A percentile compares a stretch with the other conserved stretches of the same genome.
Evolutionary conservation across 2,113 vertebrate genomes (phyloP).

Genomic region (Tragelaphus buxtoni): DNA sequence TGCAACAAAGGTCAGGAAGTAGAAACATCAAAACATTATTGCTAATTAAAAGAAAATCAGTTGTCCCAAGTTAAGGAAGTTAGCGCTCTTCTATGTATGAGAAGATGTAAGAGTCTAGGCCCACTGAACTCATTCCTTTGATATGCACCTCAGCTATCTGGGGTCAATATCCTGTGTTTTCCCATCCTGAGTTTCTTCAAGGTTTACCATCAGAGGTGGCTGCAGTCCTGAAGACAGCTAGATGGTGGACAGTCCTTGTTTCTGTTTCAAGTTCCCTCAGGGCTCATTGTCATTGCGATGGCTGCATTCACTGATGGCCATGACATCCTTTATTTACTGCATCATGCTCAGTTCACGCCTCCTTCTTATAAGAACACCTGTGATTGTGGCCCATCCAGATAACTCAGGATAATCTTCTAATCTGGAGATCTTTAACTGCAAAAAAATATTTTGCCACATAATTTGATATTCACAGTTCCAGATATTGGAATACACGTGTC

Average conservation of each 20-base stretch:
- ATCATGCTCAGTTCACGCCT: neutral
- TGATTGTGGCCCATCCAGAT: neutral
- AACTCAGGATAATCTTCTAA: neutral
- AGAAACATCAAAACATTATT: neutral
- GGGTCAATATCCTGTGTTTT: neutral
- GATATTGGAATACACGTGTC: neutral
- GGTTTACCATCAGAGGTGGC: neutral
- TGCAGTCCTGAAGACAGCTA: neutral
- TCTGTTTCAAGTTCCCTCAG: neutral
- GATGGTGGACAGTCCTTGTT: neutral
- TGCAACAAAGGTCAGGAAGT: neutral
- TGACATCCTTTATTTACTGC: neutral
- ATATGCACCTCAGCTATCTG: neutral
- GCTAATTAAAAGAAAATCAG: neutral
- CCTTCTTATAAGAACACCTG: no score
- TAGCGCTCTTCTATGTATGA: neutral
- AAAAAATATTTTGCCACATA: neutral
- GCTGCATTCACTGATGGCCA: neutral
- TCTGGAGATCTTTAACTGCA: neutral
- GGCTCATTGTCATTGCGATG: neutral
- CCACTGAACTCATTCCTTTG: neutral
- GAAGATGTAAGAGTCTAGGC: neutral
- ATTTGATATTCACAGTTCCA: neutral
- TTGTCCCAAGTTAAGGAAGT: neutral
- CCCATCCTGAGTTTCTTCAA: neutral